Evolutionary conservation across 2,888 invertebrate genomes (phyloP), one percentile per base, ranked within the genome.

Genomic region (Timema cristinae): DNA sequence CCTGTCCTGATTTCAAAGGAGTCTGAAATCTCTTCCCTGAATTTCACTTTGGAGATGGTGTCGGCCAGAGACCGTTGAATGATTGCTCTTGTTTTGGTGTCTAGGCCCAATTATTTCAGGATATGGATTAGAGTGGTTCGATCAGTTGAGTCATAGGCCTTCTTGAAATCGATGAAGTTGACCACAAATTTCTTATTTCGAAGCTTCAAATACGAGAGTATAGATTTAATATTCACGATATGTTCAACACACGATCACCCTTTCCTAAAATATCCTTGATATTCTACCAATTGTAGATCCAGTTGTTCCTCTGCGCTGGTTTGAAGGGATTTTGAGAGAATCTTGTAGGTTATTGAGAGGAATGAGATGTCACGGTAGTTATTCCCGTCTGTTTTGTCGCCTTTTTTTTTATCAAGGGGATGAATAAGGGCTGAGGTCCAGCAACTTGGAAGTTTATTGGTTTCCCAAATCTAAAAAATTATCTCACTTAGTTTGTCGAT

Each of bases 151-250:
- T 67, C 13, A n/a, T 67, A 67, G 1, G 50, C 50, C 50, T 67
- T 67, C 67, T 67, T 67, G 67, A 7, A 61, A n/a, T 61, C 7
- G 16, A 61, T 32, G n/a, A 61, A 61, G n/a, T n/a, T 61, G 8
- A 61, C 61, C n/a, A 61, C 61, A 10, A 61, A 61, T 61, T 61
- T n/a, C 61, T 61, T 61, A 61, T 50, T 50, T 48, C 67, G 11
- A 1, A 67, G 67, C 9, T 67, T 67, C n/a, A 67, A 13, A n/a
- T 67, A 50, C 6, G 50, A 67, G 10, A 67, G 49, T 16, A 9
- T 67, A n/a, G 50, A 67, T 67, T 67, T 67, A 5, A 67, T 49
- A 67, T 67, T 67, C 67, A 48, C 50, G 50, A 67, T 67, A 8
- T 67, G 67, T 48, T 67, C 13, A n/a, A 50, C 67, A 67, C 50